These are phyloP conservation scores for Tetramorium parvispinum DNA, from an alignment of 1,140 invertebrate genomes.

Conservation along the genomic window DNA sequence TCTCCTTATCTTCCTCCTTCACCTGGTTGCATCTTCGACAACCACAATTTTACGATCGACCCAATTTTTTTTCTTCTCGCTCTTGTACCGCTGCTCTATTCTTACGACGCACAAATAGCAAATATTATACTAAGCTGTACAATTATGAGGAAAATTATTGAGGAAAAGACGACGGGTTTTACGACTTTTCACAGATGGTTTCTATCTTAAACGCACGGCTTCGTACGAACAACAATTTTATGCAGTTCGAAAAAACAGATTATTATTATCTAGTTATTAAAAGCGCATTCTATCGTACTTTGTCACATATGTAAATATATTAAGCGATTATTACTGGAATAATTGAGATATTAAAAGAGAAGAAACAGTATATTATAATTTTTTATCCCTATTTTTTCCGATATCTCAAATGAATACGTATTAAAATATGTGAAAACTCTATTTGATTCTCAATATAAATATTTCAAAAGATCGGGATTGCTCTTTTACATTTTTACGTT, in stretches of 20 bases:
- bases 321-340: neutral
- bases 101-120: neutral
- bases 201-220: neutral
- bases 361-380: neutral
- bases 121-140: neutral
- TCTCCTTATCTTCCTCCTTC: neutral
- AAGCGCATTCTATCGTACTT: neutral
- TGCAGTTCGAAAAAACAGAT: neutral
- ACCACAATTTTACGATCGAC: constrained; percentile 34
- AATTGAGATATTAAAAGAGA: neutral
- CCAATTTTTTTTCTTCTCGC: constrained; percentile 18
- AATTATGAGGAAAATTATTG: constrained; percentile 14
- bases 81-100: neutral
- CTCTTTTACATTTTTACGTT: neutral
- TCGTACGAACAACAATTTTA: neutral
- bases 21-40: neutral
- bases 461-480: neutral
- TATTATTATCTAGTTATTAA: neutral
- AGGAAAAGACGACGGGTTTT: neutral
- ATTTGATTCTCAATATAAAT: neutral
- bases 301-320: neutral
- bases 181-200: constrained; percentile 1
- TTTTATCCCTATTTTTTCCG: neutral
- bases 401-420: neutral
- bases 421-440: neutral